Conservation (phyloP, 2,888 invertebrate species). For the Acrobasis suavella region DNA sequence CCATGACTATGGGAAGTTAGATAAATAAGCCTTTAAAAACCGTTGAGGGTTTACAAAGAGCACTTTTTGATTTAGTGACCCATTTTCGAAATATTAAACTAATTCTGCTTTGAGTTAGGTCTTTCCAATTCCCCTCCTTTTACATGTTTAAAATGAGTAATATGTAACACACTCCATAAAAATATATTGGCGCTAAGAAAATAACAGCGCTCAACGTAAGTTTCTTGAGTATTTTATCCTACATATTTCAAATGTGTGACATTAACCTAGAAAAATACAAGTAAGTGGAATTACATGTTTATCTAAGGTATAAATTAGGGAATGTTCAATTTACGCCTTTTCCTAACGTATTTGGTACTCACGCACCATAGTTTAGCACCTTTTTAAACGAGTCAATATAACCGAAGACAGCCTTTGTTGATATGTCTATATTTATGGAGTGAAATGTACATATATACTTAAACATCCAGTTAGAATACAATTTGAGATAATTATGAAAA, state of each 20-base stretch:
- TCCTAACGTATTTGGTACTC: constrained; percentile 63
- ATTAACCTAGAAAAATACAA: constrained; percentile 4
- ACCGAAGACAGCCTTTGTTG: constrained; percentile 20
- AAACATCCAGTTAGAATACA: not conserved
- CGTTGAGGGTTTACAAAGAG: too few species aligned
- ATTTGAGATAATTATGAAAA: not conserved
- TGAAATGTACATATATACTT: not conserved
- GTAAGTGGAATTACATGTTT: constrained; percentile 18
- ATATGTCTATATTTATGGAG: not conserved
- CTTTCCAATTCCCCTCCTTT: too few species aligned
- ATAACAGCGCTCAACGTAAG: too few species aligned
- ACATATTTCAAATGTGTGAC: not conserved
- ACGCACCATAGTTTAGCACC: constrained; percentile 74
- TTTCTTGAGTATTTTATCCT: not conserved
- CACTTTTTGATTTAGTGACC: too few species aligned
- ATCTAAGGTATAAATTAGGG: constrained; percentile 40
- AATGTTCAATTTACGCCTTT: constrained; percentile 33
- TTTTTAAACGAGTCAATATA: constrained; percentile 46
- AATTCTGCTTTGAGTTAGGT: too few species aligned
- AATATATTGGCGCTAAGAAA: too few species aligned
- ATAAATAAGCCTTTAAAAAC: too few species aligned
- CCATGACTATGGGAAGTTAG: too few species aligned
- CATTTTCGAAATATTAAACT: too few species aligned
- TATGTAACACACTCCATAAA: too few species aligned
- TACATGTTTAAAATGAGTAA: too few species aligned